A percentile compares a stretch with the other conserved stretches of the same genome.
Evolutionary conservation across 2,797 vertebrate genomes (phyloP).

Genomic region (Danio choprae): DNA sequence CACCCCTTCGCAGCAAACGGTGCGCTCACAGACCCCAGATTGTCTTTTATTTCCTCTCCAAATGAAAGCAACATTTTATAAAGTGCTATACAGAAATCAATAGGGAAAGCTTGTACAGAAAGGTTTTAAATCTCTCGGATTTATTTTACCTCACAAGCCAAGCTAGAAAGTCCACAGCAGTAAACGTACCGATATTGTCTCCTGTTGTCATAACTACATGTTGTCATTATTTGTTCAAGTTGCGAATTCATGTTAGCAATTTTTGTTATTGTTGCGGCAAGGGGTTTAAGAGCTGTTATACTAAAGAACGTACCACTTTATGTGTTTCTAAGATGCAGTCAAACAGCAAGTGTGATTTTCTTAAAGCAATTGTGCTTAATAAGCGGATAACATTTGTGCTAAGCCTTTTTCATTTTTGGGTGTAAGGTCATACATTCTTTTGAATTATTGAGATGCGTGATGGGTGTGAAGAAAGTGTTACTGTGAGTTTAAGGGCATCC

Average conservation of each 20-base stretch:
- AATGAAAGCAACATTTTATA: slow-evolving; percentile 76
- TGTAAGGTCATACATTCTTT: too few relatives aligned
- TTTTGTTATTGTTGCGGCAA: not conserved
- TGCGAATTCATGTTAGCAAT: slow-evolving; percentile 45
- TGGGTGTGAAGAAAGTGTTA: too few relatives aligned
- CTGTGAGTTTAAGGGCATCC: too few relatives aligned
- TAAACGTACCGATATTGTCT: slow-evolving; percentile 25
- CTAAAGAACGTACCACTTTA: not conserved
- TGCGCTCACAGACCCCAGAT: not conserved
- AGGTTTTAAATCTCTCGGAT: slow-evolving; percentile 72
- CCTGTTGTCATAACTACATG: not conserved
- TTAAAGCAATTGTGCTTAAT: too few relatives aligned
- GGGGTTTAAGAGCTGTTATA: not conserved
- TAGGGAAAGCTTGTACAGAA: slow-evolving; percentile 65
- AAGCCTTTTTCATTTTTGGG: too few relatives aligned
- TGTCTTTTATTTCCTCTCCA: slow-evolving; percentile 65
- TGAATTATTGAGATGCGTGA: too few relatives aligned
- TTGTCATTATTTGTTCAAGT: slow-evolving; percentile 15
- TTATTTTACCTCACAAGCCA: slow-evolving; percentile 56
- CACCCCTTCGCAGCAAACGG: slow-evolving; percentile 50
- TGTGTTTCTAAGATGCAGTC: not conserved
- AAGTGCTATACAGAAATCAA: slow-evolving; percentile 71
- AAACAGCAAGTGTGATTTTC: not conserved
- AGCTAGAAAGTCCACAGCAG: slow-evolving; percentile 23
- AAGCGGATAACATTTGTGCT: too few relatives aligned